phyloP scores from a whole-genome alignment of 2,113 vertebrate genomes.

The Eolophus roseicapilla region DNA sequence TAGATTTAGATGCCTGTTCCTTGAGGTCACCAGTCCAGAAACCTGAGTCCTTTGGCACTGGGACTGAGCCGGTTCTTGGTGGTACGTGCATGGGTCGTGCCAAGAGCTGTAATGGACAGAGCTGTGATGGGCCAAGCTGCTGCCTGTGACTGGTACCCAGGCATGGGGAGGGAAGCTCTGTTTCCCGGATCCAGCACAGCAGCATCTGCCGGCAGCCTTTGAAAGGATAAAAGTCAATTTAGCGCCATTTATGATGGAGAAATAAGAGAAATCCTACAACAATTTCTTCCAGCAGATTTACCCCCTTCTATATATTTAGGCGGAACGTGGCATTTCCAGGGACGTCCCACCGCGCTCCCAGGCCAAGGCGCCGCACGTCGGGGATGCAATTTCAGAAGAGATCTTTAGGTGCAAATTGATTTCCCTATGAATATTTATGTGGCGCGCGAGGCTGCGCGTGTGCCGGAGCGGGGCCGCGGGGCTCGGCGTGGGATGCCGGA shows the following conservation, averaged over 20 bases:
- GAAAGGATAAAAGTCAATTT: conserved; percentile 1
- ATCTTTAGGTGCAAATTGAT: conserved; percentile 57
- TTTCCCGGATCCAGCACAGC: neutral
- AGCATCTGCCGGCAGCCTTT: neutral
- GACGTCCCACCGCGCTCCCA: neutral
- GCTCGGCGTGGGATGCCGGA: neutral
- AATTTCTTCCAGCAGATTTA: conserved; percentile 48
- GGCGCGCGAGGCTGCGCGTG: neutral
- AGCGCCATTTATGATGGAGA: neutral
- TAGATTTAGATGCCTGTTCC: neutral
- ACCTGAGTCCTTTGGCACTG: fast-evolving
- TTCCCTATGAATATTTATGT: conserved; percentile 67
- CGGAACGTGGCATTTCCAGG: neutral
- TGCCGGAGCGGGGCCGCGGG: neutral
- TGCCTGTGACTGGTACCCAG: neutral
- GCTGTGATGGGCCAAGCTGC: neutral
- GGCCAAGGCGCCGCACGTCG: neutral
- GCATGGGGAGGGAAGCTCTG: fast-evolving
- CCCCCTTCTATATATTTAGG: conserved; percentile 4
- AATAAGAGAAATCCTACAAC: conserved; percentile 25
- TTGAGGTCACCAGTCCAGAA: neutral
- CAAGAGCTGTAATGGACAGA: neutral
- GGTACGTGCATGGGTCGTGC: neutral
- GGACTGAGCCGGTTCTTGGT: neutral
- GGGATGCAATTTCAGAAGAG: conserved; percentile 10